Evolutionary conservation across 2,113 vertebrate genomes (phyloP), one percentile per base, ranked within the genome.

Genomic region (Pardalotus punctatus): DNA sequence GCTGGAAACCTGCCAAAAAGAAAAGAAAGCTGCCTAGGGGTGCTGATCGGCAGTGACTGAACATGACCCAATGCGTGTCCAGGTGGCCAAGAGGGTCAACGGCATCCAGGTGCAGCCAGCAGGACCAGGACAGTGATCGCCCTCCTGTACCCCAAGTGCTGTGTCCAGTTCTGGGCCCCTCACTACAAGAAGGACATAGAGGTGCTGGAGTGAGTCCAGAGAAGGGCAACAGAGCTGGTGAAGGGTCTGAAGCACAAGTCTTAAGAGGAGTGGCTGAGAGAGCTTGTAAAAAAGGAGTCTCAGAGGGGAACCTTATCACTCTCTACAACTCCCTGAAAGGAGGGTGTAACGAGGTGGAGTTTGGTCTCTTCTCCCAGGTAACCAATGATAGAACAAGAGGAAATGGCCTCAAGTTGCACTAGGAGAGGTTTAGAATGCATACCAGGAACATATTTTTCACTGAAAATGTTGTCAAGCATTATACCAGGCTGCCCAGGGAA

Each of bases 101-200:
- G 11, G 6, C 9, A 67, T 36, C 29, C 67, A 21, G 25, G 19
- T 42, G 27, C 23, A 10, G 5, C 31, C 53, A 80, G 45, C 12
- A 73, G 40, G 31, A 42, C 10, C 13, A 42, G 38, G n/a, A 22
- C 27, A 35, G 4, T 10, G 14, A 23, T 42, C 47, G 29, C 18
- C 5, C 13, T 10, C 8, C 17, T 31, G 29, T 23, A 23, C 29
- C 53, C 53, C 0, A 0, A 40, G 17, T n/a, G n/a, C 24, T 40
- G 28, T 51, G 28, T 38, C 38, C 23, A 24, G 12, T 29, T 60
- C 53, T 66, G 45, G 15, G 5, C 7, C 6, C 6, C 3, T 45
- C 45, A 53, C 11, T 19, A 5, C 16, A 24, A 9, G 31, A 56
- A 0, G 8, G 14, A 38, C 31, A 20, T 3, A 38, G 43, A 58